A percentile compares a stretch with the other conserved stretches of the same genome.
Conservation (phyloP, 2,113 vertebrate species). For the Todiramphus saurophagus region DNA sequence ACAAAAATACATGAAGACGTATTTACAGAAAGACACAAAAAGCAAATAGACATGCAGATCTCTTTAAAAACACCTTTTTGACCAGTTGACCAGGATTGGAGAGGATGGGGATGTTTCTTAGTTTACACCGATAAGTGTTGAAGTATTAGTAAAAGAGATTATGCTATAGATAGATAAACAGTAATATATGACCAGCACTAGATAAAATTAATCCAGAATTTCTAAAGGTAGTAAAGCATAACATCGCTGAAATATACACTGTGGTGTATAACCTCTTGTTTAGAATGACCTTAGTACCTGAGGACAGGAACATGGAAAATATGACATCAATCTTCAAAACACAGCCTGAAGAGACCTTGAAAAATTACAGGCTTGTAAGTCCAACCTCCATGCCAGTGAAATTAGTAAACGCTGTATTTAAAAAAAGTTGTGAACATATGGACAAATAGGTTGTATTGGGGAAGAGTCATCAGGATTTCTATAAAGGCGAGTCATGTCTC, state of each 20-base stretch:
- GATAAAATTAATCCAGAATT: background rate
- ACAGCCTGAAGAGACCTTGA: background rate
- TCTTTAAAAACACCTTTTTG: background rate
- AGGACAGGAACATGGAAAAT: background rate
- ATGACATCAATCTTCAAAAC: background rate
- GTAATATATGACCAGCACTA: background rate
- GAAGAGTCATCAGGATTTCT: background rate
- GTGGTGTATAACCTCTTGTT: background rate
- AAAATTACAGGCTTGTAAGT: background rate
- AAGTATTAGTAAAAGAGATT: background rate
- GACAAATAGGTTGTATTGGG: accelerated
- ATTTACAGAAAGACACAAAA: background rate
- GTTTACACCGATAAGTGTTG: background rate
- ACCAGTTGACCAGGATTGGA: background rate
- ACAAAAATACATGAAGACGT: background rate
- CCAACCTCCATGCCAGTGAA: background rate
- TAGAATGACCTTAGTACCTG: background rate
- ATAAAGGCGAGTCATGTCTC: background rate
- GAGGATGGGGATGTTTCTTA: background rate
- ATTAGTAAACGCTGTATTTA: background rate
- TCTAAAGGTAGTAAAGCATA: background rate
- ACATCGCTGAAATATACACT: background rate
- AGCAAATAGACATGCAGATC: background rate
- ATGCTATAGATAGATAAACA: background rate
- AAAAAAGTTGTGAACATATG: background rate